Evolutionary conservation across 53 echinoderm and acorn worm genomes (phyloP), one percentile per base, ranked within the genome.

Genomic region (Zoroaster sp.): DNA sequence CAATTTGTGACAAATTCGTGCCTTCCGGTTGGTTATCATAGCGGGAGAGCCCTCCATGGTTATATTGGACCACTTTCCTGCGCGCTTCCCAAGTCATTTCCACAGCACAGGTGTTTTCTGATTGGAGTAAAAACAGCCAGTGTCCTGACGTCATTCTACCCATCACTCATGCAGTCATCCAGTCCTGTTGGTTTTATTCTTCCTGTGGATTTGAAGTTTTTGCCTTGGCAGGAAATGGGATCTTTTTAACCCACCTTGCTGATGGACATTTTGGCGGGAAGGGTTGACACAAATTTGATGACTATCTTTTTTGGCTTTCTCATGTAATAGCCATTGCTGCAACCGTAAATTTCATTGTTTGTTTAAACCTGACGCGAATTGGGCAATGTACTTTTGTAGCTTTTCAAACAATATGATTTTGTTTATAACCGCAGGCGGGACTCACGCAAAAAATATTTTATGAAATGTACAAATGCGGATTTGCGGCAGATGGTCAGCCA

Each of bases 371-470:
- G 21, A 47, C 34, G 47, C 35, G 17, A 15, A 32, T 51, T 85
- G 85, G 85, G 69, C 85, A 71, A 47, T 49, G 85, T 14, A 85
- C 85, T 85, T 85, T 81, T 49, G 85, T 14, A 85, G 70, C 70
- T 85, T 81, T 65, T 65, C 36, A 21, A 21, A 70, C 34, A 40
- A 40, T 47, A 36, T 82, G 31, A 49, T 25, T 33, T 70, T 34
- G 32, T 5, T 43, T 9, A 21, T 20, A 43, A 47, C 35, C 34
- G 40, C 43, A 74, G 20, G 47, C 81, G 8, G 3, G 63, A 28
- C 28, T 28, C 25, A 11, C 28, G 28, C 28, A 25, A 25, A 59
- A 21, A 59, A 59, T 28, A 6, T 28, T 28, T 28, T 28, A 59
- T 59, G n/a, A n/a, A 59, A 59, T 59, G 28, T 3, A 59, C 28